Conservation (phyloP, 2,113 vertebrate genomes). For the Hoplias malabaricus region DNA sequence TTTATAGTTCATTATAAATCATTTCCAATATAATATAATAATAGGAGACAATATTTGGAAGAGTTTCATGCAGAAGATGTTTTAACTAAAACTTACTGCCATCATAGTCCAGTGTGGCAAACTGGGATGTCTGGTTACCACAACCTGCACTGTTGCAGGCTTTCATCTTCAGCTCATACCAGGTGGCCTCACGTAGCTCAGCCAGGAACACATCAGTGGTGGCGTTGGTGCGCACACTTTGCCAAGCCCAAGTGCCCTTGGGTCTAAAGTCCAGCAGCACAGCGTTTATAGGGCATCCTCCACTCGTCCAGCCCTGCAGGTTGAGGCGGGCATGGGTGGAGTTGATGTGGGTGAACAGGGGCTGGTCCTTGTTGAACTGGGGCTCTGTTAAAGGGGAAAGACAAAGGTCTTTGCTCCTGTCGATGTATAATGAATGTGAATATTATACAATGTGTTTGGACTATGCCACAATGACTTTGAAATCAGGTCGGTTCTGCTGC, state of each 20-base stretch:
- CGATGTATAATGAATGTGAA: neutral
- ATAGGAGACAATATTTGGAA: no score
- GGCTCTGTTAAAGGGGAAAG: conserved; percentile 76
- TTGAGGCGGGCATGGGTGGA: conserved; percentile 93
- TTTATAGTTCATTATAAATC: no score
- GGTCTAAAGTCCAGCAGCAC: conserved; percentile 92
- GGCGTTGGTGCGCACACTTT: conserved; percentile 87
- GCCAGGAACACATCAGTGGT: conserved; percentile 91
- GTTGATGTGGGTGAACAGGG: conserved; percentile 96
- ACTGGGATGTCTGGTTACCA: conserved; percentile 92
- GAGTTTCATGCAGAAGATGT: no score
- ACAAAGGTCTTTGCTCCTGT: neutral
- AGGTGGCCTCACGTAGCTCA: conserved; percentile 93
- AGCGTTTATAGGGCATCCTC: conserved; percentile 91
- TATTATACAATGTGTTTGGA: no score
- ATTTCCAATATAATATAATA: no score
- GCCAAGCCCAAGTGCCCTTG: conserved; percentile 94
- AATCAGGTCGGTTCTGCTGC: no score
- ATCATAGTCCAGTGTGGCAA: conserved; percentile 94
- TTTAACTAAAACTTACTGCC: conserved; percentile 98
- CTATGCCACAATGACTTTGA: no score
- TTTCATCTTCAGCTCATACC: conserved; percentile 98
- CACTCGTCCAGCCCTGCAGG: conserved; percentile 95
- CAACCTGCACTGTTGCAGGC: conserved; percentile 98
- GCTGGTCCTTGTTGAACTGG: conserved; percentile 96